These are phyloP conservation scores for Megalurothrips usitatus DNA, from an alignment of 2,888 invertebrate genomes.

Conservation along the genomic window DNA sequence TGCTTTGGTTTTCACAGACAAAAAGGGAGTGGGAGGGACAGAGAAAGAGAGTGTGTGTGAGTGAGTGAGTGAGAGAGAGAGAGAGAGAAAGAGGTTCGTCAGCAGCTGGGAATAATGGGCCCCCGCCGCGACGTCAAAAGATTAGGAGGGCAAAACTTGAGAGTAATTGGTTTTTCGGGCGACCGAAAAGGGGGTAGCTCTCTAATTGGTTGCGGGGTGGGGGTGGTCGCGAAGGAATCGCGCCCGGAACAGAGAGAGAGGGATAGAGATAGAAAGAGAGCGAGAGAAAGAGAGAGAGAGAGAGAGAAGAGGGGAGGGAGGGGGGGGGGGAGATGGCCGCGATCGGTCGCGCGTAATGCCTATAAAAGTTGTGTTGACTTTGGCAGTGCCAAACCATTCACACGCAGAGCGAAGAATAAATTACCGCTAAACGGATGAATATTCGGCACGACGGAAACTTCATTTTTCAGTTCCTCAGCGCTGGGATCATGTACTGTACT, in stretches of 20 bases:
- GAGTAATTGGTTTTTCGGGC: constrained; percentile 1
- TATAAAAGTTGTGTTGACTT: too few relatives aligned
- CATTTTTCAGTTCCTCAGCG: too few relatives aligned
- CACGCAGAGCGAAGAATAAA: too few relatives aligned
- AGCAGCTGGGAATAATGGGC: constrained; percentile 2
- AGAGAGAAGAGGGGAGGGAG: not conserved
- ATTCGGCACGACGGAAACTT: too few relatives aligned
- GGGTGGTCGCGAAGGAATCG: not conserved
- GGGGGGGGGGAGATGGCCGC: too few relatives aligned
- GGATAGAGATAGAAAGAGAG: too few relatives aligned
- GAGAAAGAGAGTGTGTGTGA: not conserved
- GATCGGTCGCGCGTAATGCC: too few relatives aligned
- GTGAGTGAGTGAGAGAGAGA: not conserved
- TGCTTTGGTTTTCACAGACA: not conserved
- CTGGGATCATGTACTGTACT: too few relatives aligned
- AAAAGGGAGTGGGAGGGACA: not conserved
- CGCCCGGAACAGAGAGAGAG: not conserved
- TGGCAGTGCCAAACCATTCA: too few relatives aligned
- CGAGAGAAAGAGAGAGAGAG: not conserved
- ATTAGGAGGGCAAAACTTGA: constrained; percentile 11
- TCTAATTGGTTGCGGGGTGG: not conserved
- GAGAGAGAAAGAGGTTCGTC: not conserved
- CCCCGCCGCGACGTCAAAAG: not conserved
- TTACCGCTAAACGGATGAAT: too few relatives aligned
- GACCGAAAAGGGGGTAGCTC: not conserved